Evolutionary conservation across 2,888 invertebrate species (phyloP), one percentile per base, ranked within the genome.

Genomic region (Eumerus sabulonum): DNA sequence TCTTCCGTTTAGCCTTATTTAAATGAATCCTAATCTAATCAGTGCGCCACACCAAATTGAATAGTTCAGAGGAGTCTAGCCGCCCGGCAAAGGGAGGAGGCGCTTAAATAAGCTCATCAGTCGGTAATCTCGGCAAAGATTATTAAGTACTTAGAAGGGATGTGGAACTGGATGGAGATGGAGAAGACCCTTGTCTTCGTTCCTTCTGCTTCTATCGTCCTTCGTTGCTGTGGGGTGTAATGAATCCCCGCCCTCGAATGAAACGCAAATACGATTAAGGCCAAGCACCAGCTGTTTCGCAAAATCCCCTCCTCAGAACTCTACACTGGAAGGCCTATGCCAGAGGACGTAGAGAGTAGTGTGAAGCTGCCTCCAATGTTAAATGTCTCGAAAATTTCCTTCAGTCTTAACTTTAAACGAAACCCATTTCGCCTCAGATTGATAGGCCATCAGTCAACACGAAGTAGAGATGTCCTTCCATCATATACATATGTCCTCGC

Each of bases 391-490:
- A 70, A 59, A 76, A 76, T 70, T 64, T 59, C 45, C 17, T 59
- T 50, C 63, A 76, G 27, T 7, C 27, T 27, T 27, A 27, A 27
- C 27, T 7, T 27, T 27, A 27, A 27, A 27, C 27, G 27, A 68
- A 62, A 16, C 59, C 54, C 62, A 67, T 56, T 72, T 36, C 51
- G 27, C 9, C 18, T 40, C 35, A 59, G 70, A 76, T 76, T 76
- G 70, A 76, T 76, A 54, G 76, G 53, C 62, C 64, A 76, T 70
- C 76, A 76, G 70, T 64, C 70, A 76, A 59, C 48, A 71, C 44
- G 71, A 59, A 19, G 70, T 60, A 17, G 53, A 64, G 57, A 76
- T 70, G 76, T 76, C 70, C 76, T 76, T 76, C 76, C 62, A 76
- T 70, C 70, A 70, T 11, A 17, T n/a, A 27, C 42, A 53, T 38